A percentile compares a stretch with the other conserved stretches of the same genome.
phyloP scores from a whole-genome alignment of 1,140 invertebrate genomes.

The Drosophila punjabiensis region DNA sequence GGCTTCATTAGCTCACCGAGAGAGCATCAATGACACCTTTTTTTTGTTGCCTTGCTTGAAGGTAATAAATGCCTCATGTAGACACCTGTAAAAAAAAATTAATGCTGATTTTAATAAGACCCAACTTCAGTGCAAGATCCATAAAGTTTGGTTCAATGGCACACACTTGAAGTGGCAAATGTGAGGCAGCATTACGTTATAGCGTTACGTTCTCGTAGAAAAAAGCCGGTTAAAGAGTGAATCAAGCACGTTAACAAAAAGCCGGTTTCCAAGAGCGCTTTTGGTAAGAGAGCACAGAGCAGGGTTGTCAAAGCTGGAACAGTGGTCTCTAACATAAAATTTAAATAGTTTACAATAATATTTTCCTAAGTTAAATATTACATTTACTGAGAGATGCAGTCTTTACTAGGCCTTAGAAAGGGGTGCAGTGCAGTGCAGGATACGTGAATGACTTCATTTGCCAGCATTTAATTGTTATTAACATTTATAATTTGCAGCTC shows the following conservation, averaged over 20 bases:
- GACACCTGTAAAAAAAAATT: slow-evolving; percentile 1
- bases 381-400: too few species aligned
- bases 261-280: slow-evolving; percentile 47
- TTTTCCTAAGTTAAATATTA: not conserved
- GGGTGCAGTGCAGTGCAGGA: slow-evolving; percentile 29
- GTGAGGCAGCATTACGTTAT: slow-evolving; percentile 20
- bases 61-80: slow-evolving; percentile 23
- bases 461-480: slow-evolving; percentile 22
- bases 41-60: slow-evolving; percentile 3
- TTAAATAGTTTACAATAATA: not conserved
- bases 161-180: slow-evolving; percentile 21
- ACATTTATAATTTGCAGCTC: slow-evolving; percentile 47
- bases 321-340: not conserved
- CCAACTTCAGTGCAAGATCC: slow-evolving; percentile 24
- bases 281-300: slow-evolving; percentile 40
- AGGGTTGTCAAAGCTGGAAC: slow-evolving; percentile 51
- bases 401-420: not conserved
- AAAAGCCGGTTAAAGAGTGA: slow-evolving; percentile 32
- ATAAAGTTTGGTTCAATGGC: slow-evolving; percentile 49
- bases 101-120: slow-evolving; percentile 25
- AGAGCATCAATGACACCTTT: slow-evolving; percentile 31
- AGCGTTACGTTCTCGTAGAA: slow-evolving; percentile 12
- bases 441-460: slow-evolving; percentile 36
- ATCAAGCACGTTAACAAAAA: slow-evolving; percentile 26
- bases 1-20: slow-evolving; percentile 46